These are phyloP conservation scores for Schizopygopsis malacanthus DNA, from an alignment of 2,797 vertebrate genomes.

Conservation along the genomic window DNA sequence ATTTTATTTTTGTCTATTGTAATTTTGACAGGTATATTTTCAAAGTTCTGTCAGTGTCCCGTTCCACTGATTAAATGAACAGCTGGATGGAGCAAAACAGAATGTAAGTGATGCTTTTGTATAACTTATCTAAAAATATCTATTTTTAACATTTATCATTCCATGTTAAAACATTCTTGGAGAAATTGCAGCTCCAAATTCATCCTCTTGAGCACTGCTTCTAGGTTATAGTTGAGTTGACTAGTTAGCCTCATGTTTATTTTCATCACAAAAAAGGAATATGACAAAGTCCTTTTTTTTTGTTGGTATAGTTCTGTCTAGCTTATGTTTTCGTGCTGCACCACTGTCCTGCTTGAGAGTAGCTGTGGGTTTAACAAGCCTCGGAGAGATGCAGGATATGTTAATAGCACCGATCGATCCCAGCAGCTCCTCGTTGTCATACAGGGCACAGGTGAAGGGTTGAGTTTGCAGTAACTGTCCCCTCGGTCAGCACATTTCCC, in stretches of 20 bases:
- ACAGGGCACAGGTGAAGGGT: conserved; percentile 41
- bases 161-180: background rate
- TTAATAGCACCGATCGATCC: conserved; percentile 34
- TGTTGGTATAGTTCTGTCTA: background rate
- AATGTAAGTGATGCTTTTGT: background rate
- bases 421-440: conserved; percentile 35
- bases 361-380: conserved; percentile 16
- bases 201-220: background rate
- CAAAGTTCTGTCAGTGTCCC: background rate
- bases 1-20: background rate
- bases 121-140: background rate
- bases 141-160: background rate
- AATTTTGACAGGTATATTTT: background rate
- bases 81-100: background rate
- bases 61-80: background rate
- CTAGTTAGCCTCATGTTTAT: background rate
- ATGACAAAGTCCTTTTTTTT: background rate
- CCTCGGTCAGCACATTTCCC: conserved; percentile 50
- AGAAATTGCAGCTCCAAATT: background rate
- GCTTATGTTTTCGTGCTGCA: background rate
- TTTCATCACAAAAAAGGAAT: background rate
- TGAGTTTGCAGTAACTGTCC: conserved; percentile 50
- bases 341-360: background rate
- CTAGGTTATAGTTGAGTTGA: background rate
- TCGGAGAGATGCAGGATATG: conserved; percentile 31